Evolutionary conservation across 2,888 invertebrate genomes (phyloP), one percentile per base, ranked within the genome.

Genomic region (Drosophila helvetica): DNA sequence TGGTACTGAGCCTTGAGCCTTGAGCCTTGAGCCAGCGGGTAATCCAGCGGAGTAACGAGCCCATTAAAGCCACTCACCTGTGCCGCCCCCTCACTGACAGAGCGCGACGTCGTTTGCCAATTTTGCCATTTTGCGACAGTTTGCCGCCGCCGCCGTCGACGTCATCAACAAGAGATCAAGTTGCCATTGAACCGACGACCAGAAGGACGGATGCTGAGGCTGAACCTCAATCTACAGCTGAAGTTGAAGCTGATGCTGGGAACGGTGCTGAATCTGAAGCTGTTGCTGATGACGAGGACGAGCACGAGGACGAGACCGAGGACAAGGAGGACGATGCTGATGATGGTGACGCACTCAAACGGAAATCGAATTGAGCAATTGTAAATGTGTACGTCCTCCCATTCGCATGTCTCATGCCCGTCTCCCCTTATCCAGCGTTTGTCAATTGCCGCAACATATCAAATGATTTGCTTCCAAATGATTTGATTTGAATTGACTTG

Each of bases 401-500:
- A 33, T 5, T 33, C 33, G 33, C 12, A 33, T 33, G 33, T 33
- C 15, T 7, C 30, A n/a, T n/a, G 18, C 50, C 18, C 18, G 9
- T 19, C 0, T 46, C 8, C 33, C 22, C 17, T 30, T 5, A 19
- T 3, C 15, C 46, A 22, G 74, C 77, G 88, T 89, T 89, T 89
- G 79, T 81, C 89, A 81, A 86, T 88, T 86, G 89, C 74, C 85
- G 74, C 78, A 84, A 80, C 88, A 88, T 89, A 88, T 89, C 83
- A 86, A 89, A 89, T 89, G 88, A 90, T 89, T 90, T 89, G 80
- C 86, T 90, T 90, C 90, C 90, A 85, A 89, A 82, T 90, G 90
- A 90, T 90, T 90, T 90, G 80, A 89, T 88, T 90, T 90, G 85
- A 90, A 90, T 90, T 90, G 90, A 89, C 78, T 88, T 86, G 79